Evolutionary conservation across 2,797 vertebrate genomes (phyloP).

Genomic region (Somateria mollissima): DNA sequence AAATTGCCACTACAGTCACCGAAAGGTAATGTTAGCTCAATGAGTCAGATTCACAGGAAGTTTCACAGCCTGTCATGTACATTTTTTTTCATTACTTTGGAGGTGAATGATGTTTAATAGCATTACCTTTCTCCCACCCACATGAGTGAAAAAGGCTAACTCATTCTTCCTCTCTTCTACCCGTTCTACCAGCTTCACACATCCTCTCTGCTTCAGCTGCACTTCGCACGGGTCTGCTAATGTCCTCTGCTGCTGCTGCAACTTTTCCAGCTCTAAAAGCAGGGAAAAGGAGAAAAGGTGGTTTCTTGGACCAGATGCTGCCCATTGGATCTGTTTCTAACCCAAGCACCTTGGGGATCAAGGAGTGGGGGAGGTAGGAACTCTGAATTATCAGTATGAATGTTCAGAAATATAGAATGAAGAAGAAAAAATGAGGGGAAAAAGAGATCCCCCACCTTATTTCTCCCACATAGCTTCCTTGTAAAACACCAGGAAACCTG

Average conservation of each 20-base stretch:
- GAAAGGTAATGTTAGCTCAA: slow-evolving; percentile 29
- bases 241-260: neutral
- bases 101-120: neutral
- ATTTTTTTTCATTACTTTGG: neutral
- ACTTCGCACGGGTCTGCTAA: neutral
- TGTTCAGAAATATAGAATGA: neutral
- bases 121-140: slow-evolving; percentile 15
- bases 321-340: neutral
- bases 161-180: slow-evolving; percentile 51
- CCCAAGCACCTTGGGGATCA: neutral
- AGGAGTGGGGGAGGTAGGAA: neutral
- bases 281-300: neutral
- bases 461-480: neutral
- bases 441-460: neutral
- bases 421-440: neutral
- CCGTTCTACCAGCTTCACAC: neutral
- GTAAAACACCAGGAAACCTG: neutral
- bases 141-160: slow-evolving; percentile 22
- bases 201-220: neutral
- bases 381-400: neutral
- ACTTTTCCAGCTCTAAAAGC: neutral
- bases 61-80: slow-evolving; percentile 15
- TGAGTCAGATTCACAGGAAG: slow-evolving; percentile 63
- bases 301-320: fast-evolving
- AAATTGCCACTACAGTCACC: neutral